Evolutionary conservation across 2,113 vertebrate species (phyloP), one percentile per base, ranked within the genome.

Genomic region (Hippoglossus stenolepis): DNA sequence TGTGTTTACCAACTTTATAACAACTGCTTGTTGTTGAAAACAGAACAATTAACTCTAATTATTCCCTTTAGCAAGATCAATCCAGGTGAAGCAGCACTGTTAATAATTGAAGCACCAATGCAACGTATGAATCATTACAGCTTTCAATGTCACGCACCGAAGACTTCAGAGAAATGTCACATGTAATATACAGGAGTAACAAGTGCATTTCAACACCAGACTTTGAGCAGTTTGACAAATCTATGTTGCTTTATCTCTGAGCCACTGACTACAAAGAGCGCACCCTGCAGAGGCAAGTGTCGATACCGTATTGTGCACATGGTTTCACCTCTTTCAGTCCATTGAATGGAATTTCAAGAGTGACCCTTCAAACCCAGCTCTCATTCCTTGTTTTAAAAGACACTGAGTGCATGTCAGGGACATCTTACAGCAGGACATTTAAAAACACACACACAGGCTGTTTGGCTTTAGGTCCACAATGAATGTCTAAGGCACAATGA

Each of bases 261-360:
- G 40, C 45, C 24, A 35, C 53, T 24, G 12, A 74, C 58, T 68
- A 60, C 67, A 71, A 79, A 81, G 77, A 70, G 71, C 7, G 43
- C 28, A 65, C 26, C 75, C 83, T 80, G 78, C 78, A 69, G 81
- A 73, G 80, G 72, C 45, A 40, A 45, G 54, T 66, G 74, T 83
- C 70, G 77, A 70, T 69, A 40, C n/a, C 60, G n/a, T n/a, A 21
- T 67, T 35, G 20, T 65, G 51, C 63, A 66, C 75, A 72, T 28
- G 69, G 67, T 56, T 72, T 75, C 53, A 40, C 47, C 49, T 82
- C 72, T 77, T 73, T 73, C 20, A 59, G n/a, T 62, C 47, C 20
- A 73, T 65, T 54, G 23, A 67, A 57, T 18, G 68, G 43, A 58
- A 53, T 86, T 86, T 67, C 6, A 21, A 65, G 40, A 73, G 28